Base-by-base conservation (phyloP, 2,888 invertebrate species). In the Chloromyia formosa region DNA sequence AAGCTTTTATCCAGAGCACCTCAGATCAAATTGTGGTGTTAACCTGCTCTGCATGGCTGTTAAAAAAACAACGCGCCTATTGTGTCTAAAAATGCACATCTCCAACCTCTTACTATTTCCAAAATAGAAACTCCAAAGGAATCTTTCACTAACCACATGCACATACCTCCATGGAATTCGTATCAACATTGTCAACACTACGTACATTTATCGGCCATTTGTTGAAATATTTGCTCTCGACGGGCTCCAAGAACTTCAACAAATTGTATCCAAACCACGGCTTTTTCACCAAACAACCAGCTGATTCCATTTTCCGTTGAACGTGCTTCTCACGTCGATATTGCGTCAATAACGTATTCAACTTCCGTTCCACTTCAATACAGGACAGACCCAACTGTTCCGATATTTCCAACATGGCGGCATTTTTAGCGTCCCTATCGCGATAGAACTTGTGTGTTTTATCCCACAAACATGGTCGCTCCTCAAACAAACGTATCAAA, bases 301-400 rank as follows among this genome's bases (percentile, higher is more conserved):
- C 71, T 56, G 71, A 56, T 40, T 71, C 71, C 71, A 71, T 71
- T 40, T 71, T 71, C 40, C 56, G 56, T 58, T 71, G 71, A 10
- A 71, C 71, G 75, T 84, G 84, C 76, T 84, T 84, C 79, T 84
- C 84, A 2, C 84, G 84, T 14, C 84, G 78, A 77, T 84, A 84
- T 64, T 84, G 84, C 16, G 84, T 84, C 9, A 84, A 78, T 76
- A 84, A 79, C 1, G 84, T 84, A 75, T 84, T 84, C 84, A 84
- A 84, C 73, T 84, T 84, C 16, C 84, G 83, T 77, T 84, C 84
- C 71, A 84, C 84, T 77, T 84, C 84, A 1, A 84, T 84, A 75
- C 84, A 84, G 79, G 84, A 83, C 79, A 84, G 84, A 16, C 84
- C 84, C 74, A 84, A 84, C 35, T 83, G 82, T 61, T 84, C 84